A percentile compares a stretch with the other conserved stretches of the same genome.
phyloP scores from a whole-genome alignment of 2,113 vertebrate species.

The Amblyopsis rosae region DNA sequence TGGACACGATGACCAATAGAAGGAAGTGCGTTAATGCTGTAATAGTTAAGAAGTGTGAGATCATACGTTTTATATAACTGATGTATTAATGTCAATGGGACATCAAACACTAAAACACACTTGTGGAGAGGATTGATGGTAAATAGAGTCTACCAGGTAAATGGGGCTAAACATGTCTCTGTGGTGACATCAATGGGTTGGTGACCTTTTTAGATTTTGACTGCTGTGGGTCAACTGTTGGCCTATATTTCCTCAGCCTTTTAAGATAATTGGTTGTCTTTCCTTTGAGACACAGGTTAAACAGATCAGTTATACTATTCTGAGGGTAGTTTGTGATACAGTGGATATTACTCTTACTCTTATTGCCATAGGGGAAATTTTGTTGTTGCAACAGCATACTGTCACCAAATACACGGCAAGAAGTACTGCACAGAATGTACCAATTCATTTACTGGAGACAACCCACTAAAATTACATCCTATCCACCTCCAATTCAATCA shows the following conservation, averaged over 20 bases:
- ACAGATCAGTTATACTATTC: not conserved
- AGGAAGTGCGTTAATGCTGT: no score
- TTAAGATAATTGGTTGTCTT: not conserved
- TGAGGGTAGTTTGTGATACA: no score
- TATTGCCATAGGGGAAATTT: not conserved
- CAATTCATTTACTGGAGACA: no score
- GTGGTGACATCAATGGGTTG: no score
- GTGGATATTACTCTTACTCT: not conserved
- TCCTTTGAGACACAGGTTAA: not conserved
- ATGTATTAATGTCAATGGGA: conserved; percentile 4
- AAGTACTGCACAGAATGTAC: no score
- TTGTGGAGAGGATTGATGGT: not conserved
- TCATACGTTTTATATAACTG: conserved; percentile 4
- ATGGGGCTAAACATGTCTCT: not conserved
- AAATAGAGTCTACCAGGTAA: not conserved
- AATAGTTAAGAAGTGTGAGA: not conserved
- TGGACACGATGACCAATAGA: no score
- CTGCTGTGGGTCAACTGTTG: no score
- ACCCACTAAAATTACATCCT: no score
- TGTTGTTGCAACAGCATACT: no score
- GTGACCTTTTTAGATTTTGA: no score
- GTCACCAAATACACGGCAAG: no score
- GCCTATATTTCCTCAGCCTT: not conserved
- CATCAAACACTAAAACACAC: conserved; percentile 1
- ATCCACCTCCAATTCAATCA: not conserved